phyloP scores from a whole-genome alignment of 2,113 vertebrate genomes.

The Aphyosemion australe region DNA sequence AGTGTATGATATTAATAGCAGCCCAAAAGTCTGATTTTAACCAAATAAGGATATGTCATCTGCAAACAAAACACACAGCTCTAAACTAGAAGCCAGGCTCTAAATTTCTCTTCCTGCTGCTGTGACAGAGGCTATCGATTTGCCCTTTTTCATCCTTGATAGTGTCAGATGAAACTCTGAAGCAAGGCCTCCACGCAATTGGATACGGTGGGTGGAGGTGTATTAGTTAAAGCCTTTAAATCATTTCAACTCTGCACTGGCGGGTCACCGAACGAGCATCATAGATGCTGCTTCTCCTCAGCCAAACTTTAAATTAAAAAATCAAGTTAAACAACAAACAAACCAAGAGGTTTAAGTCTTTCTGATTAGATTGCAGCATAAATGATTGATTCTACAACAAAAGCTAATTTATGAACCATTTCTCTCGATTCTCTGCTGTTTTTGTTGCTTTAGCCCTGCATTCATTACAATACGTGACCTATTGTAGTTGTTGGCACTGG shows the following conservation, averaged over 20 bases:
- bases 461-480: not conserved
- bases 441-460: not conserved
- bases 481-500: not conserved
- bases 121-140: conserved; percentile 46
- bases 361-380: no score
- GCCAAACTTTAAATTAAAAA: not conserved
- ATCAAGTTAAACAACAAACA: no score
- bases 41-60: conserved; percentile 68
- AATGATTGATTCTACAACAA: no score
- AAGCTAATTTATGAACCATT: no score
- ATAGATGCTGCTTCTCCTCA: not conserved
- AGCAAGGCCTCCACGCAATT: conserved; percentile 23
- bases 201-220: conserved; percentile 5
- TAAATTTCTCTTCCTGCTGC: conserved; percentile 40
- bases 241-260: not conserved
- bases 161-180: conserved; percentile 42
- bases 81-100: conserved; percentile 30
- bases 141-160: conserved; percentile 8
- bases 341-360: no score
- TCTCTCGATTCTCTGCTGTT: not conserved
- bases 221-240: conserved; percentile 4
- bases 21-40: conserved; percentile 35
- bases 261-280: not conserved
- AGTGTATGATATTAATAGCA: conserved; percentile 54
- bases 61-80: conserved; percentile 58